Percentiles rank a stretch among this genome's conserved stretches.
These are phyloP conservation scores for Botrylloides violaceus DNA, from an alignment of 23 tunicate species.

Conservation along the genomic window DNA sequence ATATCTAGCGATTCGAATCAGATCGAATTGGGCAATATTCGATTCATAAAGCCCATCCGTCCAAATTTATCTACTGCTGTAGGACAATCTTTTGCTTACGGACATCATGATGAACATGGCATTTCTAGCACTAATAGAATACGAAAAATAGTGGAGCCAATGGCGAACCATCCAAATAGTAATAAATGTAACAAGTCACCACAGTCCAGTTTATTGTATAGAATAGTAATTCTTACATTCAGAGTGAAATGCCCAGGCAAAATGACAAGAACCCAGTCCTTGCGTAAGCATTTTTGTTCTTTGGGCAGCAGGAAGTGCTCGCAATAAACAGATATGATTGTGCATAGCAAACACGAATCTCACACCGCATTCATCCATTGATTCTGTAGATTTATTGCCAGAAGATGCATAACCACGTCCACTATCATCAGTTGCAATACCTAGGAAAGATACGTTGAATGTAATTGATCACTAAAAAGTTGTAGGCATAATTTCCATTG, in stretches of 20 bases:
- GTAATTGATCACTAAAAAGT: no score
- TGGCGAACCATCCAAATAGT: no score
- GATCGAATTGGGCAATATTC: neutral
- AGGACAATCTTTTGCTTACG: neutral
- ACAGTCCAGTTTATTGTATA: no score
- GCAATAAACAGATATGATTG: conserved; percentile 64
- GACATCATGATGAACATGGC: no score
- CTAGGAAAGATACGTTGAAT: no score
- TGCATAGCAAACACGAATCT: conserved; percentile 86
- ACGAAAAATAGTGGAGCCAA: no score
- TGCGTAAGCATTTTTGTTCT: conserved; percentile 37
- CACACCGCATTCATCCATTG: conserved; percentile 77
- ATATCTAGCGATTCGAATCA: no score
- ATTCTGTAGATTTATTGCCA: conserved; percentile 55
- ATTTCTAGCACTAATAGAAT: no score
- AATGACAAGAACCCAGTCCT: conserved; percentile 69
- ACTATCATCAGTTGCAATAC: conserved; percentile 32
- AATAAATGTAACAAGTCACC: no score
- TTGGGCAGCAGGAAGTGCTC: conserved; percentile 55
- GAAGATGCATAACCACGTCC: conserved; percentile 81
- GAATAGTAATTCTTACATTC: conserved; percentile 29
- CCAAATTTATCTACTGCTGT: no score
- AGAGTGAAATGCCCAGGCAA: conserved; percentile 99
- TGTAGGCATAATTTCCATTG: no score
- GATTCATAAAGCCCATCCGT: no score